Evolutionary conservation across 2,888 invertebrate species (phyloP).

Genomic region (Conomelus anceps): DNA sequence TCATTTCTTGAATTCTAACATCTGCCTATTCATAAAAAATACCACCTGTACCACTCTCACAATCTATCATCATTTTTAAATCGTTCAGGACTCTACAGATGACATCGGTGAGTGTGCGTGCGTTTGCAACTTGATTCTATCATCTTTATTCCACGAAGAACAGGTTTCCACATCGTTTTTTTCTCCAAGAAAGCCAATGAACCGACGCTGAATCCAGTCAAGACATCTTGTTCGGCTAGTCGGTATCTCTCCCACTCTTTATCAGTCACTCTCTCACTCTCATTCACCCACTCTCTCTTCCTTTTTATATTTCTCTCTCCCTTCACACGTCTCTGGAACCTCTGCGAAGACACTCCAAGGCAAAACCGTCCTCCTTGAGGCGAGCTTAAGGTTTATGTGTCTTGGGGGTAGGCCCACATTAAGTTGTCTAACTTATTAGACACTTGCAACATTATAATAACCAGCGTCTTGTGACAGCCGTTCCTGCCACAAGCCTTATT

Average conservation of each 20-base stretch:
- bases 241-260: background rate
- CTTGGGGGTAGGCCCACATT: background rate
- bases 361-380: background rate
- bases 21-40: background rate
- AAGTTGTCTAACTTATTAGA: conserved; percentile 7
- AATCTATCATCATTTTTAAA: background rate
- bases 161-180: background rate
- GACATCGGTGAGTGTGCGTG: background rate
- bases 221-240: background rate
- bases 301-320: background rate
- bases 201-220: background rate
- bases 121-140: background rate
- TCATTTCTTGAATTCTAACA: no score
- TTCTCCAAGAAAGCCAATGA: background rate
- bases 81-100: background rate
- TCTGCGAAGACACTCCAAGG: background rate
- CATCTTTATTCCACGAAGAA: background rate
- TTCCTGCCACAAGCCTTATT: background rate
- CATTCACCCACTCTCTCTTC: background rate
- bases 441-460: conserved; percentile 6
- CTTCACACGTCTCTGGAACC: background rate
- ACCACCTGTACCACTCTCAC: background rate
- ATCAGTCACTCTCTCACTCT: background rate
- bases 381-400: background rate
- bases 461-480: background rate